phyloP scores from a whole-genome alignment of 2,797 vertebrate genomes.

The Steatocranus sp. region DNA sequence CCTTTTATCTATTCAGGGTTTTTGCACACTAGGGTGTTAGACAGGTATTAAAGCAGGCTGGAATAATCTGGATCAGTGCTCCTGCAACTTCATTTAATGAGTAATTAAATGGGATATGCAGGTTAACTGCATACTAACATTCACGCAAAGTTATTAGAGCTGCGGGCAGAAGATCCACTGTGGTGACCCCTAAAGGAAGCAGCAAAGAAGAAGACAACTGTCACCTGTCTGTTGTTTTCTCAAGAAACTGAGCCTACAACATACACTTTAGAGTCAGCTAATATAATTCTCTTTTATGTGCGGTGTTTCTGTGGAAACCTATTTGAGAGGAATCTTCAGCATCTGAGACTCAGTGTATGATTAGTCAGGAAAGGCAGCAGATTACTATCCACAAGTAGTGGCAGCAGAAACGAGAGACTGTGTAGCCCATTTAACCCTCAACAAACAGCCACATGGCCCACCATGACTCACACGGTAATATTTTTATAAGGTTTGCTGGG shows the following conservation, averaged over 20 bases:
- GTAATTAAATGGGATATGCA: not conserved
- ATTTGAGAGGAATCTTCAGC: not conserved
- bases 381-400: constrained; percentile 7
- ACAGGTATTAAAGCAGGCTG: not conserved
- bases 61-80: not conserved
- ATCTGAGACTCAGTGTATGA: not conserved
- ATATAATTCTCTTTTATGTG: not conserved
- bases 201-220: not conserved
- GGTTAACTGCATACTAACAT: not conserved
- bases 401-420: not conserved
- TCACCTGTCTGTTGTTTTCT: not conserved
- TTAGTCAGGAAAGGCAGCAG: not conserved
- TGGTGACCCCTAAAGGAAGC: not conserved
- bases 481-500: not conserved
- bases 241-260: not conserved
- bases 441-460: not conserved
- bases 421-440: not conserved
- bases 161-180: rapidly evolving
- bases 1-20: not conserved
- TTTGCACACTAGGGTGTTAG: not conserved
- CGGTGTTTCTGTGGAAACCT: not conserved
- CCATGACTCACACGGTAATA: not conserved
- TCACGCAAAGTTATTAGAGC: not conserved
- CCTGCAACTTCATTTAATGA: not conserved
- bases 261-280: not conserved